phyloP scores from a whole-genome alignment of 2,888 invertebrate genomes.

The Cryptocheilus praepositus region DNA sequence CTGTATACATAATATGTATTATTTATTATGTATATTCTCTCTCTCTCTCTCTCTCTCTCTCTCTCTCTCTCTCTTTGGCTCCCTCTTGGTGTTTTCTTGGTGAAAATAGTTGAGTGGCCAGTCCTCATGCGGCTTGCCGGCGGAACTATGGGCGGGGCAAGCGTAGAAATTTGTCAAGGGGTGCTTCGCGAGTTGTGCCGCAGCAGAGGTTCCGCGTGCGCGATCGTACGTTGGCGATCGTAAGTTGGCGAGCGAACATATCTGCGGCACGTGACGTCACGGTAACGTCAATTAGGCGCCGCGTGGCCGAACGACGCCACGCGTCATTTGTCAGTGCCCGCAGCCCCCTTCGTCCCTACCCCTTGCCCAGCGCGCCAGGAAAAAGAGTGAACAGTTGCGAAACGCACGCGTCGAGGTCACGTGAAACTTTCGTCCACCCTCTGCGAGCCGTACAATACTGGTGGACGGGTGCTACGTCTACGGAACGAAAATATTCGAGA shows the following conservation, averaged over 20 bases:
- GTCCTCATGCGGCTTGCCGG: no score
- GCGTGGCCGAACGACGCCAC: conserved; percentile 69
- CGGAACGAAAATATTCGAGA: no score
- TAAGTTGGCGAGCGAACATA: conserved; percentile 19
- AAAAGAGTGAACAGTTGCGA: conserved; percentile 8
- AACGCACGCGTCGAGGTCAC: conserved; percentile 15
- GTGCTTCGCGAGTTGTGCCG: not conserved
- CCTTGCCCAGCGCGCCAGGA: not conserved
- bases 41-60: no score
- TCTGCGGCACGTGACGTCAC: conserved; percentile 73
- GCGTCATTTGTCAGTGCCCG: conserved; percentile 72
- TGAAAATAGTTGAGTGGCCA: no score
- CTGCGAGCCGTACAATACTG: not conserved
- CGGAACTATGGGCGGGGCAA: not conserved
- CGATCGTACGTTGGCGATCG: conserved; percentile 35
- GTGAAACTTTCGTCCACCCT: not conserved
- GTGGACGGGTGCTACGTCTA: no score
- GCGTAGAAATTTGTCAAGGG: not conserved
- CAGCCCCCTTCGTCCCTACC: not conserved
- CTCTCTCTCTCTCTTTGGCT: no score
- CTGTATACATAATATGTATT: no score
- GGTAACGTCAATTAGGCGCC: conserved; percentile 73
- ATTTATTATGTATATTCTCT: no score
- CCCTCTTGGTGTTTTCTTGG: no score
- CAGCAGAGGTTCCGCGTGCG: no score